Evolutionary conservation across 2,797 vertebrate genomes (phyloP), one percentile per base, ranked within the genome.

Genomic region (Pyrocephalus nanus): DNA sequence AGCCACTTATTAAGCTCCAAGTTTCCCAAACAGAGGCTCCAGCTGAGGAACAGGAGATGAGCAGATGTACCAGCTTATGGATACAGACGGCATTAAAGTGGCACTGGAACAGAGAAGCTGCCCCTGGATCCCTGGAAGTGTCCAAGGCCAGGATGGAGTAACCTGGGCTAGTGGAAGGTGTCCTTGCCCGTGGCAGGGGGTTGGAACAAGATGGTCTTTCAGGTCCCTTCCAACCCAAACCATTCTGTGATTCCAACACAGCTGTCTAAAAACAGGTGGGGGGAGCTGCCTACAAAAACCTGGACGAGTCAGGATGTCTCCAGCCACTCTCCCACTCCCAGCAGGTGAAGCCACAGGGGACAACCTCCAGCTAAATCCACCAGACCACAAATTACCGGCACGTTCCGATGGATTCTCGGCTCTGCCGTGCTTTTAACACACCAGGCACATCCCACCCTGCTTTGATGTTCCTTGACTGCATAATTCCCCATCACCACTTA

Each of bases 381-480:
- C 69, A 32, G 73, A 27, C 2, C 51, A 15, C 61, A 12, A 45
- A 16, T 9, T 27, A 26, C 23, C 6, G 30, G 48, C 81, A 26
- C 6, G 0, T 23, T n/a, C 55, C 29, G 2, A 45, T 0, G 12
- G 3, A 14, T 43, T 45, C 71, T 50, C 2, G 0, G 67, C 50
- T 48, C 65, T 48, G 47, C 47, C 36, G 6, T 10, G 73, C 50
- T 58, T 70, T 75, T 30, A 53, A 42, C 43, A 6, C 36, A 20
- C 38, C 30, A 54, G 65, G 60, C 75, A 66, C 71, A 72, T 69
- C 75, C 77, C 38, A 2, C 30, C 10, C 53, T 72, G 71, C 78
- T 72, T 40, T 3, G 88, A 58, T 71, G 38, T 67, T 66, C n/a
- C 78, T 73, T 27, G 54, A 2, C 83, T 4, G 62, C 74, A 40